Evolutionary conservation across 1,140 invertebrate species (phyloP), one percentile per base, ranked within the genome.

Genomic region (Helicoverpa zea): DNA sequence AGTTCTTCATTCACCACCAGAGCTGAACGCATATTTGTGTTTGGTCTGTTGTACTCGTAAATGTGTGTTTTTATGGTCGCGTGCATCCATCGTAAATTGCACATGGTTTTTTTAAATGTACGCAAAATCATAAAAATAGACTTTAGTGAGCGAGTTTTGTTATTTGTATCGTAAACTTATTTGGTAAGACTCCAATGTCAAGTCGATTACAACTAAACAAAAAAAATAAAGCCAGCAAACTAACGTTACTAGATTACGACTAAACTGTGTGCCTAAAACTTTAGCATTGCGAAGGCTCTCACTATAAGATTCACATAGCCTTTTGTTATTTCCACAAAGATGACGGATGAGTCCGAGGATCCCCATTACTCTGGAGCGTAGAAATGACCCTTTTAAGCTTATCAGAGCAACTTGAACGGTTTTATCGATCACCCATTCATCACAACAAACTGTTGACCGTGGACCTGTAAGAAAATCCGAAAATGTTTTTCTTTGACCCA

Each of bases 1-100:
- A 83, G 81, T 84, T 86, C 73, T 30, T 74, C 59, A 63, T 84
- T 78, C 72, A 64, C 35, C 61, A n/a, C 14, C 30, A 51, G 70
- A 58, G 70, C 29, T 76, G 43, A 80, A 70, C 81, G 80, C 66
- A 72, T 81, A 72, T 84, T 80, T 78, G 68, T 56, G 70, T 73
- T 66, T 66, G 47, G 61, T 43, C 14, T n/a, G 35, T 52, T 52
- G 43, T 61, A 74, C 73, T 80, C 77, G 81, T 84, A 84, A 77
- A 64, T 9, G 61, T 80, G 68, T 79, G 63, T 79, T 81, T 84
- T 80, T 82, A 51, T 79, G 51, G 43, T 64, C 68, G 23, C 58
- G 29, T 43, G 54, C 49, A 12, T 51, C 75, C 18, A 18, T 58
- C 12, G 16, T 5, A 29, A 10, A 3, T 16, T 14, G 13, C 47